Percentiles rank a stretch among this genome's conserved stretches.
phyloP scores from a whole-genome alignment of 2,797 vertebrate genomes.

The Sebastes elongatus region DNA sequence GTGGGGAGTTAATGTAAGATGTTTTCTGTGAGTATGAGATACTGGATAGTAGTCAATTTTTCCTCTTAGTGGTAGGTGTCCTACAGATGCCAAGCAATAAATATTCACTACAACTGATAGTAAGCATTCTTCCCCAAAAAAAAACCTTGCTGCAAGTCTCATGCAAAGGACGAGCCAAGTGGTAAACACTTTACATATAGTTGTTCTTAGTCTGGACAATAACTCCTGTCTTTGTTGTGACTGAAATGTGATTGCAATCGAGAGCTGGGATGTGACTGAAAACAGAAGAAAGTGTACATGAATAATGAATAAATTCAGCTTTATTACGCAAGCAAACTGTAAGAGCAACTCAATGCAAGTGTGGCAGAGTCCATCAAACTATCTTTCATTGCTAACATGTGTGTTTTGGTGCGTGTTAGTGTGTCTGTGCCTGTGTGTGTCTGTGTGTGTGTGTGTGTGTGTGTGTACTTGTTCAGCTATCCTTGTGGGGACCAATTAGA shows the following conservation, averaged over 20 bases:
- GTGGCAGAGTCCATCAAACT: constrained; percentile 10
- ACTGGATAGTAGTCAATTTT: constrained; percentile 81
- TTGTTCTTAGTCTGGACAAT: neutral
- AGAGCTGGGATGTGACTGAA: neutral
- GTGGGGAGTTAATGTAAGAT: constrained; percentile 49
- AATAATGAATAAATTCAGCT: neutral
- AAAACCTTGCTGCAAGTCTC: constrained; percentile 47
- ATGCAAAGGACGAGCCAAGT: neutral
- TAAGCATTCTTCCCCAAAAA: constrained; percentile 22
- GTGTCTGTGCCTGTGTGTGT: neutral
- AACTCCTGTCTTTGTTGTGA: neutral
- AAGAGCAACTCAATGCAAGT: constrained; percentile 1
- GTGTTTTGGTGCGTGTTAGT: neutral
- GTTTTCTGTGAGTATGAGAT: constrained; percentile 57
- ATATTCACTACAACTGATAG: constrained; percentile 66
- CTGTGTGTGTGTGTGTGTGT: neutral
- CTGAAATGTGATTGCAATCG: neutral
- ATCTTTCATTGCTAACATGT: neutral
- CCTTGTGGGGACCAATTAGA: too few species aligned
- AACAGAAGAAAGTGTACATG: neutral
- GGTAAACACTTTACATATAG: neutral
- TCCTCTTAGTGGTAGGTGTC: constrained; percentile 72
- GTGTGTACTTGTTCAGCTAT: too few species aligned
- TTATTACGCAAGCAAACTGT: neutral
- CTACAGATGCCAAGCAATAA: constrained; percentile 75